phyloP scores from a whole-genome alignment of 2,888 invertebrate species.

The Philereme transversata region DNA sequence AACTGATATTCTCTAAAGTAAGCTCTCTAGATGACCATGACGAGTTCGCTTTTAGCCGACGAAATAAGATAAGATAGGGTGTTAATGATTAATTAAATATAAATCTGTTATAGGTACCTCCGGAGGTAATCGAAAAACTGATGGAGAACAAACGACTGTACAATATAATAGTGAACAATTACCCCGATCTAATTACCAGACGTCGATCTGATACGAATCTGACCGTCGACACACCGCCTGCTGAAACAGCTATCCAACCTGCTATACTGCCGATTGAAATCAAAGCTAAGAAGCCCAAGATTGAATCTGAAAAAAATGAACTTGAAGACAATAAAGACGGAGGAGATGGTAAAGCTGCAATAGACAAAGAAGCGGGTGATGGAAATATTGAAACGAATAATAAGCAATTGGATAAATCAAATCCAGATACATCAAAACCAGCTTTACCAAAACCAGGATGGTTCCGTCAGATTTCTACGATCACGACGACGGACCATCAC shows the following conservation, averaged over 20 bases:
- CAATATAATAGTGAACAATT: conserved; percentile 88
- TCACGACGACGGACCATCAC: conserved; percentile 81
- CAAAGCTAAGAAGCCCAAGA: conserved; percentile 53
- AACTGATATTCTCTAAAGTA: too few species aligned
- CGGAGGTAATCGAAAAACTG: conserved; percentile 88
- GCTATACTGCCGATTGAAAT: conserved; percentile 59
- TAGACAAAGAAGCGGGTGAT: conserved; percentile 33
- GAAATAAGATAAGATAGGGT: neutral
- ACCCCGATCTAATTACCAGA: conserved; percentile 86
- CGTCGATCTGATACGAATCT: conserved; percentile 85
- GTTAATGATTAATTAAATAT: neutral
- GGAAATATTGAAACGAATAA: conserved; percentile 13
- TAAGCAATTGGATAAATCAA: conserved; percentile 30
- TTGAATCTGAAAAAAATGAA: conserved; percentile 29
- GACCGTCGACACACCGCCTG: conserved; percentile 49
- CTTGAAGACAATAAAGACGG: conserved; percentile 6
- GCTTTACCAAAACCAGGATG: conserved; percentile 46
- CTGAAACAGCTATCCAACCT: conserved; percentile 49
- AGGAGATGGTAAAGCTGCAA: conserved; percentile 25
- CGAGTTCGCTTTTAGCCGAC: neutral
- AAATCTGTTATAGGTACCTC: conserved; percentile 81
- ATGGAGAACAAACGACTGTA: conserved; percentile 86
- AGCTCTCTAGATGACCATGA: too few species aligned
- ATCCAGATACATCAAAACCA: conserved; percentile 35
- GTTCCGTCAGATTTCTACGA: conserved; percentile 72